Base-by-base conservation (phyloP, 2,888 invertebrate genomes). In the Eupithecia vulgata region DNA sequence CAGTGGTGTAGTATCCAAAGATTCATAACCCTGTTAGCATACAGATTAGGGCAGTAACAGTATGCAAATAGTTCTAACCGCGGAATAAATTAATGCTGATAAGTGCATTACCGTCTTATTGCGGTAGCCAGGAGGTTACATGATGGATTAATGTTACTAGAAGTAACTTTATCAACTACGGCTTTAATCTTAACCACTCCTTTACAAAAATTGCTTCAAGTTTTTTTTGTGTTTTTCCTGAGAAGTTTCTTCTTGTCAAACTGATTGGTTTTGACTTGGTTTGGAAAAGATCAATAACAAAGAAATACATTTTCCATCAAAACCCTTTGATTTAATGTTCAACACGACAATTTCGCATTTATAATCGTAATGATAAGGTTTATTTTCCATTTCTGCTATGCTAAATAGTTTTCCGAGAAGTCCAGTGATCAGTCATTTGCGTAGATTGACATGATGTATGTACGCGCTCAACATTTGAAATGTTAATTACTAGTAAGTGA, bases 11-110 rank as follows among this genome's bases (percentile, higher is more conserved):
- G 40, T 65, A 25, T 21, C 21, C 59, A 42, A 59, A 68, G 40
- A 61, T 59, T 68, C 59, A 68, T 68, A 68, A 42, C 25, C 57
- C 61, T 65, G 74, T 75, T 73, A 75, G 65, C 71, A 71, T 59
- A 37, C 72, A 68, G 74, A 70, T 68, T 77, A 70, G 76, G 72
- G 69, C 69, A 70, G 68, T 75, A 78, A 76, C 72, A 17, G 69
- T 75, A 78, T 78, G 78, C 74, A 76, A 78, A 78, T 78, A 72
- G 74, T 72, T 76, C 71, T 72, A 76, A 72, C 72, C 76, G 62
- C 75, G 72, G 76, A 78, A 78, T 78, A 74, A 70, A 66, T 78
- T 75, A 75, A 73, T 30, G 68, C 70, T 77, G 71, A 21, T 57
- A 57, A 77, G 71, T 75, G 74, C 74, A 73, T 75, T 75, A 74